Conservation (phyloP, 2,113 vertebrate species). For the Nasalis larvatus region DNA sequence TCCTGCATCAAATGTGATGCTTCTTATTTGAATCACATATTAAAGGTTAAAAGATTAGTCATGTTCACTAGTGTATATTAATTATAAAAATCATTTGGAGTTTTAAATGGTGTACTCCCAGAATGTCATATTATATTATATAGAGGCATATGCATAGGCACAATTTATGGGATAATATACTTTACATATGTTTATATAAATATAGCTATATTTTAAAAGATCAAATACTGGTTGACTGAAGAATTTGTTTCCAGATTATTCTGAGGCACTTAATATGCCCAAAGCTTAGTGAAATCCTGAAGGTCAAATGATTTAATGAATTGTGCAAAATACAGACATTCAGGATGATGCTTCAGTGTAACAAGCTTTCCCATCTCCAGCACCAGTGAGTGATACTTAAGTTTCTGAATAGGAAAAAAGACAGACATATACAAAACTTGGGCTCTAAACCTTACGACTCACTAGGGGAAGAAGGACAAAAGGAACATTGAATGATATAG, state of each 20-base stretch:
- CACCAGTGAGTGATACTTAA: not conserved
- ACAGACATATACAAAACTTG: not conserved
- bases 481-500: not conserved
- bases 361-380: slow-evolving; percentile 31
- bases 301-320: slow-evolving; percentile 47
- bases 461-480: slow-evolving; percentile 2
- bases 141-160: not conserved
- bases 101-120: slow-evolving; percentile 51
- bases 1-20: slow-evolving; percentile 16
- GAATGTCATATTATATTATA: slow-evolving; percentile 33
- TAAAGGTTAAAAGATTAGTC: slow-evolving; percentile 15
- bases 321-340: slow-evolving; percentile 31
- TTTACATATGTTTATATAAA: slow-evolving; percentile 36
- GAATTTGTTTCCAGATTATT: slow-evolving; percentile 47
- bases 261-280: slow-evolving; percentile 27
- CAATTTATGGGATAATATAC: slow-evolving; percentile 28
- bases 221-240: slow-evolving; percentile 25
- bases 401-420: slow-evolving; percentile 1
- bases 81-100: slow-evolving; percentile 43
- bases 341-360: slow-evolving; percentile 1
- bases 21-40: slow-evolving; percentile 17
- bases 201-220: slow-evolving; percentile 27
- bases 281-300: slow-evolving; percentile 45
- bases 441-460: not conserved
- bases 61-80: not conserved